Base-by-base conservation (phyloP, 2,797 vertebrate genomes). In the Labroides dimidiatus region DNA sequence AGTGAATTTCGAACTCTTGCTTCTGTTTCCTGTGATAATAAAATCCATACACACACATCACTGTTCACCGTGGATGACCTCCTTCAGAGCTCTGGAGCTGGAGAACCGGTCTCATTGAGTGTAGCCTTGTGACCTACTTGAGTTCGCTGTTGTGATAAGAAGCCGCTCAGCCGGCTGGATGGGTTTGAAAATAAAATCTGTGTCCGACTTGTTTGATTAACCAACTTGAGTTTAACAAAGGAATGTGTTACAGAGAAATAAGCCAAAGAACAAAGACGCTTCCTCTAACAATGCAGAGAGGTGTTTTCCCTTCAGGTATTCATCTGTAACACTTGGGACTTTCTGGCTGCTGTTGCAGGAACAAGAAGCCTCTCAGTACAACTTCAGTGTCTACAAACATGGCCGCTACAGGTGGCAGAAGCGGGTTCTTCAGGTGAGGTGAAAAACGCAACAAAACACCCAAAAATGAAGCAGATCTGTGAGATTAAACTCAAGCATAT, bases 331-430 rank as follows among this genome's bases (percentile, higher is more conserved):
- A 2, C 16, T 13, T 24, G 0, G 0, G 0, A 15, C 49, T 75
- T 16, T 36, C 6, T 30, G 23, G 10, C 11, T 75, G 15, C 14
- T 49, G 11, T 79, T 86, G 0, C 84, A 94, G 89, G 90, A 93
- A 52, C 66, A 85, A 5, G 69, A 78, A 6, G 62, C 69, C 0
- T 69, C 78, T 0, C 93, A 92, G 30, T 92, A 94, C 84, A 95
- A 95, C 85, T 95, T 95, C 76, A 92, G 93, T 7, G 91, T 96
- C 55, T 91, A 94, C 76, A 95, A 95, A 84, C 88, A 92, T 39
- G 82, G 82, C 49, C 92, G 86, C 44, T 95, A 93, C 72, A 88
- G 93, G 43, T 94, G 94, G 93, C 94, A 95, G 91, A 95, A 98
- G 64, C 62, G 93, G 0, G 91, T 95, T 66, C 73, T 96, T 54